Base-by-base conservation (phyloP, 2,888 invertebrate species). In the Meta bourneti region DNA sequence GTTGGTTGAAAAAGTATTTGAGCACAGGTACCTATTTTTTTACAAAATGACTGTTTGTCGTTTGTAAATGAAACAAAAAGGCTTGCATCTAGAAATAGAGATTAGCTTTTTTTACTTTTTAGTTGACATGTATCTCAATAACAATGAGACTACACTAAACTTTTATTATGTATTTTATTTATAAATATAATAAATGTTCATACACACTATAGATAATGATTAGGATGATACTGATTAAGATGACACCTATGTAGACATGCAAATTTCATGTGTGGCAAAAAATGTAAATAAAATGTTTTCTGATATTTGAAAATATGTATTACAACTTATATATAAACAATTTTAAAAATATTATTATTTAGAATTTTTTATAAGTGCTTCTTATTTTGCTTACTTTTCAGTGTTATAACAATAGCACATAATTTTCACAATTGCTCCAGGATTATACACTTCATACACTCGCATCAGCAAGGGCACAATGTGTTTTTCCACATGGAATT, bases 371-470 rank as follows among this genome's bases (percentile, higher is more conserved):
- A 20, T 49, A 6, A 85, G n/a, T 51, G n/a, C 48, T 74, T 34
- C 52, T 9, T 20, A 34, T 34, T 2, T 34, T 72, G 71, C 72
- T 80, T 70, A 93, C 93, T 77, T 89, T 82, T 77, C 79, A 51
- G 20, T 82, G 13, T 80, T 83, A 86, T 87, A 83, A 61, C 93
- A 89, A 74, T 82, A 93, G n/a, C 92, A 91, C 4, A 93, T 72
- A 52, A 93, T 88, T 86, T 89, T 92, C 2, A 98, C 96, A 69
- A 98, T 96, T 4, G 97, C 97, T 49, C 98, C 98, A 0, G 98
- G 98, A 95, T 98, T 97, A 94, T 97, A 98, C 0, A 97, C 97
- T 95, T 98, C 98, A 94, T 97, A 98, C 92, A 98, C 96, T 0
- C 96, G 96, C 88, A 98, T 96, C 94, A 96, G 96, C 80, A 96